Base-by-base conservation (phyloP, 1,140 invertebrate genomes). In the Papilio polytes region DNA sequence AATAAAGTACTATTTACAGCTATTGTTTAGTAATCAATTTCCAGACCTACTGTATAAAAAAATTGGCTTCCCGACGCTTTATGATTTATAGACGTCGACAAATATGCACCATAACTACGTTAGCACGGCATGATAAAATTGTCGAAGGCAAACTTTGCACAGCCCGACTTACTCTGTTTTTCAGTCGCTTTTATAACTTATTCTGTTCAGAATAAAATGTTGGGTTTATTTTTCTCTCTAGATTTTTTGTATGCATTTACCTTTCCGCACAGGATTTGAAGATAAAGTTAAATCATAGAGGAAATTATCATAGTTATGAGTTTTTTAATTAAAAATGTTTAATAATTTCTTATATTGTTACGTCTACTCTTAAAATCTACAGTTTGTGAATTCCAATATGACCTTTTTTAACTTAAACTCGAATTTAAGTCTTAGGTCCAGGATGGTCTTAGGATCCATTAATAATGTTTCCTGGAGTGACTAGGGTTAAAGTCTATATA, bases 51-150 rank as follows among this genome's bases (percentile, higher is more conserved):
- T 56, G n/a, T 20, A 56, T 56, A 56, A n/a, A 56, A n/a, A n/a
- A n/a, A n/a, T n/a, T n/a, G n/a, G n/a, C n/a, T 66, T 70, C 31
- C 63, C 26, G 15, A 70, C 36, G 15, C 46, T 51, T 74, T 51
- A 2, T 26, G 20, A 26, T 26, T 76, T 48, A 51, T 76, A 51
- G 31, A 51, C 46, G 74, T 76, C 74, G 53, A 53, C 44, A 76
- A 76, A 76, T 26, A 76, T 76, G 44, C 46, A 51, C 8, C 74
- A 51, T 22, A 9, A 76, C 74, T 76, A 31, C 74, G 74, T 76
- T 48, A 76, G 41, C 13, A 4, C 44, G n/a, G 31, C 36, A 12
- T 12, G 22, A 41, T 72, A 10, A 74, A 48, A 76, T 76, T 26
- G n/a, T 46, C 13, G 20, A 76, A 46, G 41, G 46, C 74, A 48